Evolutionary conservation across 2,797 vertebrate genomes (phyloP).

Genomic region (Bradypus variegatus): DNA sequence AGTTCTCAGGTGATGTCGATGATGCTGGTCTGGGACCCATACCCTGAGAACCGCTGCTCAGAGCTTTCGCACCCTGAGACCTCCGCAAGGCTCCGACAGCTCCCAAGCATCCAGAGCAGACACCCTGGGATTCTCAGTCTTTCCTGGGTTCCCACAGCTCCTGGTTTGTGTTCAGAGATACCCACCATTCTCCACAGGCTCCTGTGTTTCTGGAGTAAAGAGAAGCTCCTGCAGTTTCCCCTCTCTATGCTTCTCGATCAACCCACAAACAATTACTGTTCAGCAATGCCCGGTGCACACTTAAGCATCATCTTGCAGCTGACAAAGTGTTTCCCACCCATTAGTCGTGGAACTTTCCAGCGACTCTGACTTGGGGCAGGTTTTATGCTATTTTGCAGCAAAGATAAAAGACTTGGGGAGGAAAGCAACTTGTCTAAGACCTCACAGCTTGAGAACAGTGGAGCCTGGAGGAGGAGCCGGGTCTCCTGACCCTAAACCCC

Average conservation of each 20-base stretch:
- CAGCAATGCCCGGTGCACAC: neutral
- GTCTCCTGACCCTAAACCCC: neutral
- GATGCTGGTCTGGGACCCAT: neutral
- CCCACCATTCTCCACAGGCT: neutral
- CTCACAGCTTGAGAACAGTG: neutral
- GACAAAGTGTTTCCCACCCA: neutral
- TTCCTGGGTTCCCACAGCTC: neutral
- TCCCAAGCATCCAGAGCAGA: fast-evolving
- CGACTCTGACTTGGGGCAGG: neutral
- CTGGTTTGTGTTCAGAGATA: fast-evolving
- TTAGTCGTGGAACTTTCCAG: neutral
- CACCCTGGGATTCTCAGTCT: neutral
- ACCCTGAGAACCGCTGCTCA: neutral
- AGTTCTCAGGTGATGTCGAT: neutral
- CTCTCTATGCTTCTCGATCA: too few species aligned
- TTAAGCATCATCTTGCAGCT: neutral
- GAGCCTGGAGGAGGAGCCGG: neutral
- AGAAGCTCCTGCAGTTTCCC: neutral
- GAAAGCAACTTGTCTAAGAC: neutral
- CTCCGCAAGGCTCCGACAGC: neutral
- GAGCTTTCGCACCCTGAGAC: neutral
- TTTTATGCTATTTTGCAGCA: neutral
- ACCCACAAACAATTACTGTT: neutral
- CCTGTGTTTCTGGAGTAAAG: too few species aligned
- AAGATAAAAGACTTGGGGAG: neutral